These are phyloP conservation scores for Spinibarbus caldwelli DNA, from an alignment of 2,797 vertebrate genomes.

Conservation along the genomic window DNA sequence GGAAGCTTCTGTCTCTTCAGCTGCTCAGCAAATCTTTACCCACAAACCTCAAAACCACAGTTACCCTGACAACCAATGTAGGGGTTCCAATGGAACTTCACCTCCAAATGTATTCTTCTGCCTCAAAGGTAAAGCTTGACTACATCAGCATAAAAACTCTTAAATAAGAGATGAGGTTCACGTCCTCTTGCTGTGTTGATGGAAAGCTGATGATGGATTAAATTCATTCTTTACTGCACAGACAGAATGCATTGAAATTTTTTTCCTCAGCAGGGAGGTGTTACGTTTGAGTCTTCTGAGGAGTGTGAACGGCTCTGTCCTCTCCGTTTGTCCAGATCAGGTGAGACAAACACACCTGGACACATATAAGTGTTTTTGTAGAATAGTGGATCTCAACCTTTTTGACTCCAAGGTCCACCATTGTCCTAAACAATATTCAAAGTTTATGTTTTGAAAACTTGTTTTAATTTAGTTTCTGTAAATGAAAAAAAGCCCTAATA, in stretches of 20 bases:
- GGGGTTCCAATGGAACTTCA: conserved; percentile 86
- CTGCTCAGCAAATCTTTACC: conserved; percentile 79
- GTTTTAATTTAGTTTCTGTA: neutral
- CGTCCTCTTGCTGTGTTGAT: neutral
- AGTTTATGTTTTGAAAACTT: neutral
- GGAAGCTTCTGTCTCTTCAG: conserved; percentile 89
- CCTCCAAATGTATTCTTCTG: conserved; percentile 80
- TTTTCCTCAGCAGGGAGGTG: conserved; percentile 78
- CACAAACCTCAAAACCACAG: conserved; percentile 79
- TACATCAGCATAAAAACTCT: neutral
- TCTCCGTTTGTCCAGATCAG: conserved; percentile 86
- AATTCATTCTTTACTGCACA: neutral
- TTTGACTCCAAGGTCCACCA: neutral
- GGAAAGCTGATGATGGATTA: neutral
- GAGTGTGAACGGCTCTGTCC: conserved; percentile 89
- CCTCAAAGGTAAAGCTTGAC: conserved; percentile 79
- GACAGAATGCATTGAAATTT: neutral
- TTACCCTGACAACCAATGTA: conserved; percentile 85
- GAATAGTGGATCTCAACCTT: neutral
- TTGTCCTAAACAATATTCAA: neutral
- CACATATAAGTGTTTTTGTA: neutral
- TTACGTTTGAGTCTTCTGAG: conserved; percentile 81
- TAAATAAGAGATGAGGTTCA: neutral
- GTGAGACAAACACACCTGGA: conserved; percentile 71
- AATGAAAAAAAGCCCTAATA: neutral